Base-by-base conservation (phyloP, 1,140 invertebrate species). In the Drosophila arawakana region DNA sequence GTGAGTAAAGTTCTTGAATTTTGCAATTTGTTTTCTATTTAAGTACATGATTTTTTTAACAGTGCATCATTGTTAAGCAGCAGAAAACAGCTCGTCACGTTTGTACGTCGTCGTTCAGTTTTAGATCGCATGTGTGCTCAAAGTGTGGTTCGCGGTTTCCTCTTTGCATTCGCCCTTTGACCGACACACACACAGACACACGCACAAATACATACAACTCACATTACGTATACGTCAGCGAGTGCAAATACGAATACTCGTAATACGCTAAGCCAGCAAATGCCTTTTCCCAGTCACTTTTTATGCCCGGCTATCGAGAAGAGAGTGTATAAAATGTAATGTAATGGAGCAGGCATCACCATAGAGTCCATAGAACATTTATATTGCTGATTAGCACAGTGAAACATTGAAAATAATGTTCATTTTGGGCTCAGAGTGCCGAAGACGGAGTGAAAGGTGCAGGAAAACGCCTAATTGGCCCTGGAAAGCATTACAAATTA, bases 51-150 rank as follows among this genome's bases (percentile, higher is more conserved):
- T 21, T 21, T 21, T 21, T 21, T 21, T 21, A 21, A 21, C 18
- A 21, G 18, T 30, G 25, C 88, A 86, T 74, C 82, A 86, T 77
- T 88, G 80, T 80, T 35, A 54, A 70, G 58, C 80, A 82, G 84
- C 80, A 80, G 84, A 58, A 76, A 82, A 76, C 80, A 82, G 84
- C 83, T 80, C 80, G 73, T 85, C 82, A 82, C 83, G 82, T 79
- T 71, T 73, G 66, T 61, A 81, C 63, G 82, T 34, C 50, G 50
- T 54, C 50, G 30, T 54, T 54, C 30, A 54, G 30, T 21, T 49
- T 78, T 11, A 50, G 81, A 74, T 74, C 65, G 81, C 71, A 78
- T 60, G 70, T 58, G 54, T 47, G 60, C 49, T 49, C n/a, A 47
- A 41, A 47, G 41, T 55, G 37, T 57, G 37, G 52, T 41, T 71